Conservation (phyloP, 1,140 invertebrate genomes). For the Penaeus vannamei region DNA sequence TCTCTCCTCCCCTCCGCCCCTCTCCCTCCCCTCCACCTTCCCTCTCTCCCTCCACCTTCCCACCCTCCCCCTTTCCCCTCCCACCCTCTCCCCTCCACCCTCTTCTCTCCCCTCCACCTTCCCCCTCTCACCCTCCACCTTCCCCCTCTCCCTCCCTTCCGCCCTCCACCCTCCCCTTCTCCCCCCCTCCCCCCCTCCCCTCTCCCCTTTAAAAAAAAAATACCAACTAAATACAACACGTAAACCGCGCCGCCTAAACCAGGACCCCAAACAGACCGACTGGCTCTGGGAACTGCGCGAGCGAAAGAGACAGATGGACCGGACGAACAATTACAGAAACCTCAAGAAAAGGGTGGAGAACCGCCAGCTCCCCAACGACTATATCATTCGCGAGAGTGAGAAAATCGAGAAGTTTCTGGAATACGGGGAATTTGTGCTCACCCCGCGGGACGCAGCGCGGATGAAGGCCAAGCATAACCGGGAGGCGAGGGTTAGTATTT, state of each 20-base stretch:
- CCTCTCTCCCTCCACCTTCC: no score
- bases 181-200: no score
- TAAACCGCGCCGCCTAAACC: background rate
- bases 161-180: no score
- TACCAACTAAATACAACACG: background rate
- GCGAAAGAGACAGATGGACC: slow-evolving; percentile 82
- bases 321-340: slow-evolving; percentile 71
- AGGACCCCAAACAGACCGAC: slow-evolving; percentile 90
- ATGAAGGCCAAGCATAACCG: slow-evolving; percentile 66
- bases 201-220: background rate
- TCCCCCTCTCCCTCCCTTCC: no score
- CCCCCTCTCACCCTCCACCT: no score
- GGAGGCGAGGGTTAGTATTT: slow-evolving; percentile 65
- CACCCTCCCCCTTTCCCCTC: no score
- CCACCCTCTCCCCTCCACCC: no score
- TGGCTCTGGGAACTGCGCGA: slow-evolving; percentile 89
- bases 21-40: no score
- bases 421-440: slow-evolving; percentile 68
- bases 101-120: no score
- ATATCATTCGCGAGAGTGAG: slow-evolving; percentile 55
- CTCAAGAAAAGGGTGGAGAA: slow-evolving; percentile 67
- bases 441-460: slow-evolving; percentile 65
- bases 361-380: slow-evolving; percentile 18
- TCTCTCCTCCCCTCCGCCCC: rapidly evolving
- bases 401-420: slow-evolving; percentile 69